Conservation (phyloP, 2,797 vertebrate genomes). For the Molossus alvarezi region DNA sequence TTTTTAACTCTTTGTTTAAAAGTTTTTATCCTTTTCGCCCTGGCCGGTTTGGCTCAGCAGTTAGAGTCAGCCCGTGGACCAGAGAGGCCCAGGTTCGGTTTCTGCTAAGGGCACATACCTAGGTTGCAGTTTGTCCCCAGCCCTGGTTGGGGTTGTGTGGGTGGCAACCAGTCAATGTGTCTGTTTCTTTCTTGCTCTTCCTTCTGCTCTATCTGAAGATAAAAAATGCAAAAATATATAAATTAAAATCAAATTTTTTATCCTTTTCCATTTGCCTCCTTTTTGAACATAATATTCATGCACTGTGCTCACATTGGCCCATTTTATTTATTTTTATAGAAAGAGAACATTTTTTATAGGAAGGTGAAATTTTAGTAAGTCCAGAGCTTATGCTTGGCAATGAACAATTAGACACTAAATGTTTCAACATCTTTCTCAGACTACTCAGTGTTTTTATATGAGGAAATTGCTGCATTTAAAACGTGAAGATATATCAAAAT, state of each 20-base stretch:
- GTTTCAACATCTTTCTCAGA: slow-evolving; percentile 65
- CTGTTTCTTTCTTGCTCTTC: too few species aligned
- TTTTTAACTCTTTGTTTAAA: slow-evolving; percentile 61
- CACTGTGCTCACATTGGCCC: not conserved
- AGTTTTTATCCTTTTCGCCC: slow-evolving; percentile 52
- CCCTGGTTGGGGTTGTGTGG: too few species aligned
- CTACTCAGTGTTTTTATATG: slow-evolving; percentile 40
- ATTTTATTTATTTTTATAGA: slow-evolving; percentile 57
- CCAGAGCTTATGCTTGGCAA: slow-evolving; percentile 37
- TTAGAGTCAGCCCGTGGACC: too few species aligned
- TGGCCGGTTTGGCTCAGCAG: too few species aligned
- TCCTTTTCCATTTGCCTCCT: slow-evolving; percentile 39
- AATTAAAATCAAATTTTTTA: slow-evolving; percentile 10
- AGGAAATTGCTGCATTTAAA: slow-evolving; percentile 80
- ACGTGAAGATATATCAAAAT: slow-evolving; percentile 72
- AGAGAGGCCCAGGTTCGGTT: too few species aligned
- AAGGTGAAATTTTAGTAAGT: slow-evolving; percentile 59
- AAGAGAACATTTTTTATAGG: not conserved
- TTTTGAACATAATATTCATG: slow-evolving; percentile 46
- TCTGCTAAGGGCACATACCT: too few species aligned
- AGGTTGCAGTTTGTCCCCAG: too few species aligned
- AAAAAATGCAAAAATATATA: too few species aligned
- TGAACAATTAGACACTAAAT: slow-evolving; percentile 46
- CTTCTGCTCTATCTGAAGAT: too few species aligned
- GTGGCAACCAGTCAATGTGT: too few species aligned